Evolutionary conservation across 2,113 vertebrate genomes (phyloP).

Genomic region (Bombycilla garrulus): DNA sequence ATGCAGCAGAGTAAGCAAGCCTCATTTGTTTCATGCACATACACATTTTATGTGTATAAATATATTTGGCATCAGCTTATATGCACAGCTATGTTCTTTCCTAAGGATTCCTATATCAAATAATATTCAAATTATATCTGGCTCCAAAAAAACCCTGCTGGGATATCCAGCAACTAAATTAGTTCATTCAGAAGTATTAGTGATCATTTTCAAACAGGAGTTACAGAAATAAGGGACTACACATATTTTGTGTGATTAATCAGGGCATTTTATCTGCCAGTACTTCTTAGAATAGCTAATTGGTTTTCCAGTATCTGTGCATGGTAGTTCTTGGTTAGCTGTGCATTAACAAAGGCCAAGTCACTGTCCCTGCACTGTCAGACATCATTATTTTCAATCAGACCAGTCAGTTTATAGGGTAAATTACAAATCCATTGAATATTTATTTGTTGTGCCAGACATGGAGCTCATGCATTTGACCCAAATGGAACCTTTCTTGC

Average conservation of each 20-base stretch:
- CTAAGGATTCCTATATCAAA: constrained; percentile 26
- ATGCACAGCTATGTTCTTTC: constrained; percentile 39
- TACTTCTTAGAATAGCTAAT: constrained; percentile 57
- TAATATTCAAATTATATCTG: constrained; percentile 11
- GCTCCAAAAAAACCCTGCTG: constrained; percentile 21
- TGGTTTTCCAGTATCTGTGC: constrained; percentile 41
- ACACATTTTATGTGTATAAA: background rate
- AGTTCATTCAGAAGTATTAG: constrained; percentile 41
- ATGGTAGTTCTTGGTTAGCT: constrained; percentile 48
- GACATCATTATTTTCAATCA: constrained; percentile 42
- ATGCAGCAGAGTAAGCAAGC: background rate
- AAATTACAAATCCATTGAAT: constrained; percentile 58
- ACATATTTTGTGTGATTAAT: constrained; percentile 50
- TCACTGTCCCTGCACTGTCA: constrained; percentile 8
- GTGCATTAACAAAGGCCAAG: constrained; percentile 36
- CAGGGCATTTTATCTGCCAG: constrained; percentile 19
- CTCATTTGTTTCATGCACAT: background rate
- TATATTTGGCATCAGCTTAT: constrained; percentile 16
- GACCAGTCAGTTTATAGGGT: constrained; percentile 45
- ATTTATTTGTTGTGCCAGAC: constrained; percentile 42
- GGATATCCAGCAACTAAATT: constrained; percentile 44
- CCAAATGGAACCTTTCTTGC: background rate
- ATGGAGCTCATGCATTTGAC: constrained; percentile 18
- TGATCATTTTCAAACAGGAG: constrained; percentile 55
- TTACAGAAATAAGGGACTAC: constrained; percentile 53